These are phyloP conservation scores for Anoncus sp. DNA, from an alignment of 2,888 invertebrate genomes.

Conservation along the genomic window DNA sequence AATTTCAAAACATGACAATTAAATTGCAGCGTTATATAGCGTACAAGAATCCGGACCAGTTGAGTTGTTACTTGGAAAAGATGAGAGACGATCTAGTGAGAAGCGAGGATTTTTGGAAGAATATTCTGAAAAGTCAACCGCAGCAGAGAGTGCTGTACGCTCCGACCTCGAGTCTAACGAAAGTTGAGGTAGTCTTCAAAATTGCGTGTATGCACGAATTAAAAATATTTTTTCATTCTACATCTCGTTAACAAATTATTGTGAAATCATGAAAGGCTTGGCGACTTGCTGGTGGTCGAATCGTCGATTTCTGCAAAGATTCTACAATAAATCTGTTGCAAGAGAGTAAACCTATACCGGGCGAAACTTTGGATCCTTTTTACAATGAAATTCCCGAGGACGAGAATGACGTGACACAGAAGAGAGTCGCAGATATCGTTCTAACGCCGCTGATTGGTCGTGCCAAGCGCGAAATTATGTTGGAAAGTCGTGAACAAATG, in stretches of 20 bases:
- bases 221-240: neutral
- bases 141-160: constrained; percentile 74
- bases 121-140: constrained; percentile 50
- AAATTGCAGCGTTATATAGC: constrained; percentile 82
- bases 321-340: constrained; percentile 82
- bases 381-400: constrained; percentile 77
- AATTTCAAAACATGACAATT: constrained; percentile 6
- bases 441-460: constrained; percentile 70
- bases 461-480: constrained; percentile 70
- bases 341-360: constrained; percentile 69
- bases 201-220: neutral
- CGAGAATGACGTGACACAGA: constrained; percentile 72
- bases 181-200: constrained; percentile 80
- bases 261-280: constrained; percentile 79
- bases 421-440: constrained; percentile 67
- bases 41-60: constrained; percentile 81
- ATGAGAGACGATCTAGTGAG: constrained; percentile 67
- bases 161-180: constrained; percentile 79
- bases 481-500: constrained; percentile 67
- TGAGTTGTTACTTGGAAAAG: constrained; percentile 83
- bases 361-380: constrained; percentile 68
- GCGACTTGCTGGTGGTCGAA: constrained; percentile 82
- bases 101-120: constrained; percentile 59
- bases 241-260: neutral
- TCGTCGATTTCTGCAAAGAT: constrained; percentile 83